A percentile compares a stretch with the other conserved stretches of the same genome.
phyloP scores from a whole-genome alignment of 2,888 invertebrate genomes.

The Tetragnatha montana region DNA sequence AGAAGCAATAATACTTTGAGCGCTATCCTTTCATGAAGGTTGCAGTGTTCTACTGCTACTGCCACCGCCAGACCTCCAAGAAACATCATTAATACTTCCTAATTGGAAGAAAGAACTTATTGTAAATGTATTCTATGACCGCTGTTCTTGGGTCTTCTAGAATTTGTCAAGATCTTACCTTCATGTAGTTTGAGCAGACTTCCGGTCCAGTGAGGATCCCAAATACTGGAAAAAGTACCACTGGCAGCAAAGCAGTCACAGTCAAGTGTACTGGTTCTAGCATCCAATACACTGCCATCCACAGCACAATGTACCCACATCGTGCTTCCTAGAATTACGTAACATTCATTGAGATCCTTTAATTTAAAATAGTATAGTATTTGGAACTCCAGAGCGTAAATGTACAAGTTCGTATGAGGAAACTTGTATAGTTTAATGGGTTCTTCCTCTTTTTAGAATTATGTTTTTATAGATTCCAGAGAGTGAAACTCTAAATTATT shows the following conservation, averaged over 20 bases:
- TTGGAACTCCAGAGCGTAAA: too few species aligned
- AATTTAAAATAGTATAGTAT: too few species aligned
- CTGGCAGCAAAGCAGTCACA: conserved; percentile 74
- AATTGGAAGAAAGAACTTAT: background rate
- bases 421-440: too few species aligned
- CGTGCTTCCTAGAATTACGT: conserved; percentile 73
- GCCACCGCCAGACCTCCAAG: conserved; percentile 91
- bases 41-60: conserved; percentile 91
- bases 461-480: too few species aligned
- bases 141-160: background rate
- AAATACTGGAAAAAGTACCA: conserved; percentile 73
- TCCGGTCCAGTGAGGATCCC: conserved; percentile 72
- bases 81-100: conserved; percentile 71
- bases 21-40: conserved; percentile 90
- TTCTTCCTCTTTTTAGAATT: too few species aligned
- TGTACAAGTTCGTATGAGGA: too few species aligned
- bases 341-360: background rate
- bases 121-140: too few species aligned
- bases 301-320: conserved; percentile 74
- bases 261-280: conserved; percentile 73
- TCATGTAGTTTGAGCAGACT: conserved; percentile 69
- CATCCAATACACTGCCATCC: conserved; percentile 74
- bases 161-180: conserved; percentile 21
- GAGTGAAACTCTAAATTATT: too few species aligned
- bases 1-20: conserved; percentile 85